Conservation (phyloP, 2,888 invertebrate genomes). For the Erannis defoliaria region DNA sequence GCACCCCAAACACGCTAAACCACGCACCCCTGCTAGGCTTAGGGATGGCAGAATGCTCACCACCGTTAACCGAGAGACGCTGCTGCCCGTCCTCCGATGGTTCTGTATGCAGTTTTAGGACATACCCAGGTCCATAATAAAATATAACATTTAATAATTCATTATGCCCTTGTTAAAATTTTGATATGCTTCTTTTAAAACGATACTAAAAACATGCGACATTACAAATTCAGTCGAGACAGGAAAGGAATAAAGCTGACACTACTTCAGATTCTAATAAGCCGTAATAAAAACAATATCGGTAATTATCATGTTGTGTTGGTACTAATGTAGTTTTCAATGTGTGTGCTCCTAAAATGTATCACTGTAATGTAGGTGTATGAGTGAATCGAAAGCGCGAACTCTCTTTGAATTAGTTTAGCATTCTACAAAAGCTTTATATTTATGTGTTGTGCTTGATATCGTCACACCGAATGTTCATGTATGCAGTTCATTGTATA, state of each 20-base stretch:
- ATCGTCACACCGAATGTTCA: conserved; percentile 57
- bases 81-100: no score
- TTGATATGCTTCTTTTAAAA: conserved; percentile 25
- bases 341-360: conserved; percentile 43
- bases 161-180: conserved; percentile 34
- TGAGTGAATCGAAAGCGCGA: conserved; percentile 40
- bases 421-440: conserved; percentile 65
- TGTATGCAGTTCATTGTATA: conserved; percentile 53
- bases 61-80: no score
- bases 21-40: no score
- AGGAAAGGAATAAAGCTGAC: conserved; percentile 40
- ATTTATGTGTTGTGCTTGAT: conserved; percentile 62
- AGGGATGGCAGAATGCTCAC: no score
- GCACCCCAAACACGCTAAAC: no score
- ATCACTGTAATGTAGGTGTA: conserved; percentile 35
- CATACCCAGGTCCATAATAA: no score
- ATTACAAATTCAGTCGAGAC: conserved; percentile 25
- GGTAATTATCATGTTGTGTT: conserved; percentile 10
- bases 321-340: conserved; percentile 32
- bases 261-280: conserved; percentile 42
- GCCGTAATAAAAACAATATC: conserved; percentile 30
- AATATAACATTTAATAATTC: no score
- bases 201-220: conserved; percentile 32
- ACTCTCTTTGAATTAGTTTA: conserved; percentile 38
- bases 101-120: no score